Evolutionary conservation across 2,888 invertebrate species (phyloP), one percentile per base, ranked within the genome.

Genomic region (Gymnoscelis rufifasciata): DNA sequence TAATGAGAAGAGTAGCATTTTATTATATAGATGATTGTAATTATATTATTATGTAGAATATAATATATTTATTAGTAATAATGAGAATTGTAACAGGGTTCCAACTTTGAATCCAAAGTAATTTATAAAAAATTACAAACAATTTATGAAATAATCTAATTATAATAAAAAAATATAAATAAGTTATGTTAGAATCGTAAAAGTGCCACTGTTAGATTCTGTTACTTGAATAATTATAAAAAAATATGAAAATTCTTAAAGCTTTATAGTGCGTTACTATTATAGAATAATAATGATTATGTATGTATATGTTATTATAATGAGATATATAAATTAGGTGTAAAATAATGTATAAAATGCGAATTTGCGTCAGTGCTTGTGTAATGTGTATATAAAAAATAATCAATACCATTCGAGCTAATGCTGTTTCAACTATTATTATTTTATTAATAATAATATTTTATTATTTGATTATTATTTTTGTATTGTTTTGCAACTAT

Each of bases 51-150:
- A n/a, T n/a, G n/a, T n/a, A n/a, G 19, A 19, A 19, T 19, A 5
- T 19, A 19, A 2, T 3, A 3, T 19, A 19, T 19, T 19, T 3
- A 5, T 19, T 5, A 3, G 5, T 19, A 19, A 19, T 3, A 3
- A 19, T 19, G 19, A 19, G 19, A 60, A 56, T 52, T 60, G 40
- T 59, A 53, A 73, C 72, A 75, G 73, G 75, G 71, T 74, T 74
- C 64, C 57, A 66, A 43, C 47, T 55, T 62, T 64, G 68, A 71
- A 73, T 71, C 72, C 66, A 43, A 57, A 57, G 54, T 55, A 53
- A 39, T 55, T 27, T 7, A 30, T 28, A 7, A 31, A 29, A 24
- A 12, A 27, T 24, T 41, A 27, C 13, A 41, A 24, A 4, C 14
- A 31, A 3, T 26, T 15, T 27, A 33, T 38, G 24, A 46, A 33